Percentiles rank a stretch among this genome's conserved stretches.
Evolutionary conservation across 2,888 invertebrate species (phyloP).

Genomic region (Melanostoma mellinum): DNA sequence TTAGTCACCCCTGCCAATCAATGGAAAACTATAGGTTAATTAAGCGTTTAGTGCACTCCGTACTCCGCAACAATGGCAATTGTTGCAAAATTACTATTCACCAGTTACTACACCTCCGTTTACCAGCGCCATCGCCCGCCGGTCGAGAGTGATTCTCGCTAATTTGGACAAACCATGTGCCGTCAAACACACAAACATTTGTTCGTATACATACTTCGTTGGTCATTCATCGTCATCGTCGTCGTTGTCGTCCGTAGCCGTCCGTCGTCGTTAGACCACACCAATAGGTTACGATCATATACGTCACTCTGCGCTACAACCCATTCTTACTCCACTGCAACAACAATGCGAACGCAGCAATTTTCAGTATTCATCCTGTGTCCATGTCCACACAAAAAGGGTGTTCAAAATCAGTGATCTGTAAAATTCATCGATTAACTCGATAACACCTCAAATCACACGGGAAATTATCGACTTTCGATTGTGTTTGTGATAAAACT

Average conservation of each 20-base stretch:
- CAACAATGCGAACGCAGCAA: conserved; percentile 15
- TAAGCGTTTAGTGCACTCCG: conserved; percentile 61
- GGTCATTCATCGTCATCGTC: too few relatives aligned
- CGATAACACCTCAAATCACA: conserved; percentile 70
- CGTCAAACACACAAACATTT: conserved; percentile 20
- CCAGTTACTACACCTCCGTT: conserved; percentile 55
- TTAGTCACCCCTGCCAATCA: conserved; percentile 36
- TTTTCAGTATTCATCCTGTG: conserved; percentile 11
- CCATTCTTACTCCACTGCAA: neutral
- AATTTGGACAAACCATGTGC: conserved; percentile 45
- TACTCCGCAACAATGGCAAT: conserved; percentile 19
- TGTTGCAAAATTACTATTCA: conserved; percentile 65
- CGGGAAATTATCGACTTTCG: conserved; percentile 41
- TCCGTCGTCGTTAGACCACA: conserved; percentile 26
- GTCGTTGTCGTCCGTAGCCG: neutral
- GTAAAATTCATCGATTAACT: conserved; percentile 70
- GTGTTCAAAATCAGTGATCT: conserved; percentile 58
- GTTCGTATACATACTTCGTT: neutral
- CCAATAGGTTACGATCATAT: conserved; percentile 8
- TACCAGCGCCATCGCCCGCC: neutral
- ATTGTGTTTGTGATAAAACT: conserved; percentile 36
- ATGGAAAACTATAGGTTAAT: conserved; percentile 50
- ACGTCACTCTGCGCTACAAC: conserved; percentile 1
- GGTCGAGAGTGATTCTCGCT: conserved; percentile 42
- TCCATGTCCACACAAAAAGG: neutral